These are phyloP conservation scores for Sarcophaga peregrina DNA, from an alignment of 1,140 invertebrate species.

Conservation along the genomic window DNA sequence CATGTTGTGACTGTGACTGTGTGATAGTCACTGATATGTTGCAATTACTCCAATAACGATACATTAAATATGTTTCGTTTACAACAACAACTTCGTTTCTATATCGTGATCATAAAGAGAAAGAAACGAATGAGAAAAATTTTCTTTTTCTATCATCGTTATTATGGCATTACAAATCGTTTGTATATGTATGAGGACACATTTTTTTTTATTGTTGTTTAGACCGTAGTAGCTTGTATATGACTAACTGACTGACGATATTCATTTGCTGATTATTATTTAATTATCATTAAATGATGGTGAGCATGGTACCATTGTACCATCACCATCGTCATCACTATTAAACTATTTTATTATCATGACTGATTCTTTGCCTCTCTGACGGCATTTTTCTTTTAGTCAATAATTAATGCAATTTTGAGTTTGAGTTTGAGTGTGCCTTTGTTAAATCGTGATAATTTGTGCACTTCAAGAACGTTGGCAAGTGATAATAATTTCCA, in stretches of 20 bases:
- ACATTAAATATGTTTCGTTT: not conserved
- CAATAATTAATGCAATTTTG: not conserved
- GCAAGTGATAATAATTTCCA: not conserved
- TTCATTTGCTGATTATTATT: constrained; percentile 20
- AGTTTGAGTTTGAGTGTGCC: no score
- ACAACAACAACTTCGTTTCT: not conserved
- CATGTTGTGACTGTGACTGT: not conserved
- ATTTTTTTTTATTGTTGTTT: not conserved
- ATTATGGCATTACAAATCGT: constrained; percentile 6
- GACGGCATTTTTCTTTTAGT: not conserved
- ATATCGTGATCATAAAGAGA: not conserved
- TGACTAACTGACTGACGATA: not conserved
- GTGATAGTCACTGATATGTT: constrained; percentile 3
- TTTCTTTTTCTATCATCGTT: not conserved
- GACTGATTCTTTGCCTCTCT: not conserved
- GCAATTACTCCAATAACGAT: not conserved
- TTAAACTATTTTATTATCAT: no score
- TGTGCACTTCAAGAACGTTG: not conserved
- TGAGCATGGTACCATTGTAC: not conserved
- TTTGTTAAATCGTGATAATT: not conserved
- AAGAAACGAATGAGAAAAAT: not conserved
- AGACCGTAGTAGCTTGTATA: not conserved
- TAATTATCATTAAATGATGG: constrained; percentile 5
- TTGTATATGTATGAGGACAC: not conserved
- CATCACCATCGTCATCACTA: no score